These are phyloP conservation scores for Scaeva pyrastri DNA, from an alignment of 2,888 invertebrate genomes.

Conservation along the genomic window DNA sequence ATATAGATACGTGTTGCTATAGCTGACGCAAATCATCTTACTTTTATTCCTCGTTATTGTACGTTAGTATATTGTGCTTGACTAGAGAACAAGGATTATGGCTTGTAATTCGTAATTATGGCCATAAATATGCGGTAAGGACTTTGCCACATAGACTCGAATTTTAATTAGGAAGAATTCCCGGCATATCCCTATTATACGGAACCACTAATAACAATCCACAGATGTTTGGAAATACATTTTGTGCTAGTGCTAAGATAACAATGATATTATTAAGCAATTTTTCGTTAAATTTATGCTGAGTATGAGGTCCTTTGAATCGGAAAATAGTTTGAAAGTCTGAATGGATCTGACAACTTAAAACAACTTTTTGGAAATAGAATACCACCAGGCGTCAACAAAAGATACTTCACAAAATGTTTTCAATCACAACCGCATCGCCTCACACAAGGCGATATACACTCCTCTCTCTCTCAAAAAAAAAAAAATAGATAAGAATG, in stretches of 20 bases:
- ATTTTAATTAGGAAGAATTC: slow-evolving; percentile 11
- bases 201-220: not conserved
- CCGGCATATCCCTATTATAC: not conserved
- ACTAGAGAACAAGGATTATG: slow-evolving; percentile 9
- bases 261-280: not conserved
- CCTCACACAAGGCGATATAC: slow-evolving; percentile 4
- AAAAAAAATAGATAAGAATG: slow-evolving; percentile 15
- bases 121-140: slow-evolving; percentile 13
- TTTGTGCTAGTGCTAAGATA: not conserved
- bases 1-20: slow-evolving; percentile 13
- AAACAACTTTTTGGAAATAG: not conserved
- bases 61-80: no score
- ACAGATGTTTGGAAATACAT: slow-evolving; percentile 1
- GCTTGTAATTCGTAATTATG: slow-evolving; percentile 37
- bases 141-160: slow-evolving; percentile 4
- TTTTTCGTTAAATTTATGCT: not conserved
- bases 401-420: slow-evolving; percentile 14
- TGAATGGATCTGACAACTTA: not conserved
- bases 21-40: not conserved
- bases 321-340: not conserved
- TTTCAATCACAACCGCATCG: slow-evolving; percentile 39
- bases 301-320: not conserved
- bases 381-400: slow-evolving; percentile 1
- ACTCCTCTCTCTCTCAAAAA: not conserved
- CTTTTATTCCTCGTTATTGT: slow-evolving; percentile 18